Evolutionary conservation across 2,888 invertebrate genomes (phyloP), one percentile per base, ranked within the genome.

Genomic region (Aleiodes leptofemur): DNA sequence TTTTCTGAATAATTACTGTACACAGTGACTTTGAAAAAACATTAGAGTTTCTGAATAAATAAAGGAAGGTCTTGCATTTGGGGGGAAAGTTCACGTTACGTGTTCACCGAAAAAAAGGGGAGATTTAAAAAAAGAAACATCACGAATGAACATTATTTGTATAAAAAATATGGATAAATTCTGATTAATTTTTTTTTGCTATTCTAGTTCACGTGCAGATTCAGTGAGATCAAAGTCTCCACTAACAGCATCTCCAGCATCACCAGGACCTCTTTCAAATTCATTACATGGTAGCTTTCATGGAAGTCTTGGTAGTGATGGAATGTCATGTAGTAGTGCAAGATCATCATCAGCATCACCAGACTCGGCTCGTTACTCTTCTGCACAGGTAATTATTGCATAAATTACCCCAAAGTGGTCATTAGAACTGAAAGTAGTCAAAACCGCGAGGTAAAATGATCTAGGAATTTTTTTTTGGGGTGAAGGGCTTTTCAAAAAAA

Each of bases 211-310:
- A 76, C 85, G 89, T 83, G 86, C 88, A 14, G 88, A 88, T 48
- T 89, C 89, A n/a, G 88, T 87, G 61, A 85, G 89, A 80, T 89
- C 89, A 16, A 89, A 89, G 76, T 89, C 89, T 43, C 89, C 89
- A 69, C 78, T 88, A 79, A 86, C 85, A 34, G 88, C 87, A 11
- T 89, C 88, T 9, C 89, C 89, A n/a, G 89, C 89, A 7, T 89
- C 89, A 0, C 87, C 87, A 16, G 87, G 86, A 77, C 84, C 83
- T 48, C 76, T 88, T 80, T 87, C 88, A n/a, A 86, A 83, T 82
- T 89, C 89, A 71, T 83, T 89, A 69, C 88, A 89, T 75, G 88
- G 88, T 64, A 89, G 89, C 80, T 89, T 89, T 76, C 89, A 89
- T 76, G 87, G 89, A 57, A 89, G 89, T 78, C 85, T 89, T 72